Conservation (phyloP, 2,888 invertebrate species). For the Chromoteleia sp. region DNA sequence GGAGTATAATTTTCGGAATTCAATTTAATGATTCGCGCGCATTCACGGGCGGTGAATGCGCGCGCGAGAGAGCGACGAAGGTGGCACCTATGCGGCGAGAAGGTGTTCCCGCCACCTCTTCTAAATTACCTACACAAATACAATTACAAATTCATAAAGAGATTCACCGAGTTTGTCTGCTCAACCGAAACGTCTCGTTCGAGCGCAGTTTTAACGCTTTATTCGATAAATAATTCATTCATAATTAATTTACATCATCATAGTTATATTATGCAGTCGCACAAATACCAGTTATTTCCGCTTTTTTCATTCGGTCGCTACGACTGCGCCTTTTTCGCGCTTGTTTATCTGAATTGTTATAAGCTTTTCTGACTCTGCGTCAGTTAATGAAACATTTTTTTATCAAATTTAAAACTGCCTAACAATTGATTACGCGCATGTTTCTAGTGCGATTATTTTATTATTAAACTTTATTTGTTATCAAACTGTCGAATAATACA, state of each 20-base stretch:
- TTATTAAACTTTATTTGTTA: no score
- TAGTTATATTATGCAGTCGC: slow-evolving; percentile 33
- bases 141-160: slow-evolving; percentile 69
- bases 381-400: no score
- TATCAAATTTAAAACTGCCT: no score
- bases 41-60: slow-evolving; percentile 56
- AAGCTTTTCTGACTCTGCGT: no score
- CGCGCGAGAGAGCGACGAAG: slow-evolving; percentile 46
- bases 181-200: slow-evolving; percentile 62
- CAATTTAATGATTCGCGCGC: slow-evolving; percentile 70
- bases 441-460: no score
- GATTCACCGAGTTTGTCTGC: slow-evolving; percentile 65
- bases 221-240: slow-evolving; percentile 64
- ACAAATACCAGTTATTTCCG: slow-evolving; percentile 24
- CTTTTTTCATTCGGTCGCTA: slow-evolving; percentile 15
- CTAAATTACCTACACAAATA: slow-evolving; percentile 68
- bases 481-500: no score
- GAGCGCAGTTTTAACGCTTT: slow-evolving; percentile 60
- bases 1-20: slow-evolving; percentile 72
- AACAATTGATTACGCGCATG: no score
- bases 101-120: slow-evolving; percentile 56
- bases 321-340: no score
- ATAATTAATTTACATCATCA: slow-evolving; percentile 63
- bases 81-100: slow-evolving; percentile 58
- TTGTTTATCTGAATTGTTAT: background rate